Evolutionary conservation across 1,140 invertebrate species (phyloP).

Genomic region (Cherax quadricarinatus): DNA sequence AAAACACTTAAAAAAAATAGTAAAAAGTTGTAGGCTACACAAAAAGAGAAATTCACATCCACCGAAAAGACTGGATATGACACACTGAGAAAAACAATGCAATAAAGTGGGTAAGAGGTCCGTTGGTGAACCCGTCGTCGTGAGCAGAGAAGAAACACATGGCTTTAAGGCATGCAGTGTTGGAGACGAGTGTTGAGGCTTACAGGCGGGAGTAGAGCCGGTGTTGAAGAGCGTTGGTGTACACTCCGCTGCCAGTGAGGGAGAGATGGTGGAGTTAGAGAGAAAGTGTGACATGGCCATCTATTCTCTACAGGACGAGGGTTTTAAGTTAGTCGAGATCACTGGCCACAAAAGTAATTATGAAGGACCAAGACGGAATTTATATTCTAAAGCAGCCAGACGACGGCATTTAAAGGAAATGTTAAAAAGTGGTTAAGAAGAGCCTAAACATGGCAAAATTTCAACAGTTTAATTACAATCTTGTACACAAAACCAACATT

Average conservation of each 20-base stretch:
- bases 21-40: too few relatives aligned
- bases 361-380: background rate
- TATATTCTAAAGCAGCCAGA: background rate
- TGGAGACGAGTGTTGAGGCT: conserved; percentile 19
- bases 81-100: background rate
- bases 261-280: conserved; percentile 34
- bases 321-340: background rate
- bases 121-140: too few relatives aligned
- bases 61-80: background rate
- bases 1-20: too few relatives aligned
- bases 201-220: conserved; percentile 70
- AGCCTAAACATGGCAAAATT: background rate
- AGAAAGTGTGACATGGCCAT: conserved; percentile 1
- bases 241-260: conserved; percentile 61
- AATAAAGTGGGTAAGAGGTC: too few relatives aligned
- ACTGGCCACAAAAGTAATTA: background rate
- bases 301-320: background rate
- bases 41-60: background rate
- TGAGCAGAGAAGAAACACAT: background rate
- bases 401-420: background rate
- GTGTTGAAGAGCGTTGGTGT: conserved; percentile 68
- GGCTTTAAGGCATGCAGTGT: conserved; percentile 9
- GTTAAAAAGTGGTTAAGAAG: background rate
- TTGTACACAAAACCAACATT: conserved; percentile 1
- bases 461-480: background rate